phyloP scores from a whole-genome alignment of 2,113 vertebrate genomes.

The Oryzias celebensis region DNA sequence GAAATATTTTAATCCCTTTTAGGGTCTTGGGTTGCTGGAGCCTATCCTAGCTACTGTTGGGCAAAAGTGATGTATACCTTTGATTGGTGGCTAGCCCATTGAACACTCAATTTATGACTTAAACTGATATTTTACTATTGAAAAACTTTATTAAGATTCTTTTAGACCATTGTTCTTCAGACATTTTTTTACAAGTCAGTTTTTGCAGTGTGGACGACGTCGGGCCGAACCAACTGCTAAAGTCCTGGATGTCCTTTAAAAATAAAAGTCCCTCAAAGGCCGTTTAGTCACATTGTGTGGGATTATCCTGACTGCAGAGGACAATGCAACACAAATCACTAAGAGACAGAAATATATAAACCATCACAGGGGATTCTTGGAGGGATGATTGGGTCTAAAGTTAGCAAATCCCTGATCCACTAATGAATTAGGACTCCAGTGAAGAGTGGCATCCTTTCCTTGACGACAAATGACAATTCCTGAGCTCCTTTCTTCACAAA shows the following conservation, averaged over 20 bases:
- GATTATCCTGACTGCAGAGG: conserved; percentile 64
- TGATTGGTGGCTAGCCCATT: too few relatives aligned
- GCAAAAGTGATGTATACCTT: too few relatives aligned
- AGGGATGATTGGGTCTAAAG: conserved; percentile 59
- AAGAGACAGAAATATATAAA: conserved; percentile 55
- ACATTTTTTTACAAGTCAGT: background rate
- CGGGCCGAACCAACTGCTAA: conserved; percentile 2
- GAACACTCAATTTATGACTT: too few relatives aligned
- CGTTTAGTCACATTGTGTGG: conserved; percentile 60
- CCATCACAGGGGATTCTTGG: conserved; percentile 48
- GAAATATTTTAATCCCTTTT: too few relatives aligned
- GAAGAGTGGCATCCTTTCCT: conserved; percentile 44
- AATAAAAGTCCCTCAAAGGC: conserved; percentile 40
- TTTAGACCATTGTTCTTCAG: background rate
- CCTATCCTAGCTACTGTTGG: too few relatives aligned
- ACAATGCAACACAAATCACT: conserved; percentile 60
- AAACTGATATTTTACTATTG: too few relatives aligned
- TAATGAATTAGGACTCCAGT: conserved; percentile 71
- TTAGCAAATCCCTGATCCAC: conserved; percentile 67
- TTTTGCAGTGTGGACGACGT: background rate
- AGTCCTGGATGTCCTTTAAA: conserved; percentile 62
- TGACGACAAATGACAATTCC: conserved; percentile 54
- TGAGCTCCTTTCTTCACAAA: conserved; percentile 45
- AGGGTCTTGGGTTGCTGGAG: too few relatives aligned
- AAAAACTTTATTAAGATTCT: too few relatives aligned